These are phyloP conservation scores for Zoanthus solanderi DNA, from an alignment of 92 coral and sea anemone genomes.

Conservation along the genomic window DNA sequence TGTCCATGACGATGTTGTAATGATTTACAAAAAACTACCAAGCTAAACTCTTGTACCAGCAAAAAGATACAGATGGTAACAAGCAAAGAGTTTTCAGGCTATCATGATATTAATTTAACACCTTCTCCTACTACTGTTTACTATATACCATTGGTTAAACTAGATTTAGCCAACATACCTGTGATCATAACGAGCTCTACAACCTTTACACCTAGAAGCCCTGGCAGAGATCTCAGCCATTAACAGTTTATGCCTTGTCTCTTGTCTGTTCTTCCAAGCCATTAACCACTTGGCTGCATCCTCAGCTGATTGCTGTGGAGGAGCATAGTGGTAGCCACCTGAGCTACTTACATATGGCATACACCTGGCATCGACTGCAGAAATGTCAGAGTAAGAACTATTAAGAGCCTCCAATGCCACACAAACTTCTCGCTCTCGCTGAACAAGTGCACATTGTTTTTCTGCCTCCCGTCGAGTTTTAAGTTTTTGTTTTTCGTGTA, in stretches of 20 bases:
- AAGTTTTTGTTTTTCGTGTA: slow-evolving; percentile 75
- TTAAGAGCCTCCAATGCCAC: slow-evolving; percentile 77
- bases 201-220: slow-evolving; percentile 94
- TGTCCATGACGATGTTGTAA: too few relatives aligned
- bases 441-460: slow-evolving; percentile 90
- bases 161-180: slow-evolving; percentile 63
- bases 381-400: slow-evolving; percentile 91
- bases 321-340: slow-evolving; percentile 86
- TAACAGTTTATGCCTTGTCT: slow-evolving; percentile 83
- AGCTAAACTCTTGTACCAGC: too few relatives aligned
- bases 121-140: too few relatives aligned
- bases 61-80: too few relatives aligned
- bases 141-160: not conserved
- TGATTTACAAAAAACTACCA: too few relatives aligned
- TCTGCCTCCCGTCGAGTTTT: slow-evolving; percentile 92
- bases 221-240: slow-evolving; percentile 92
- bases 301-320: slow-evolving; percentile 90
- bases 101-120: too few relatives aligned
- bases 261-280: slow-evolving; percentile 97
- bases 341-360: slow-evolving; percentile 99
- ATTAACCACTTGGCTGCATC: slow-evolving; percentile 99
- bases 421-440: slow-evolving; percentile 86
- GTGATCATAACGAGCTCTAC: slow-evolving; percentile 96
- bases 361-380: slow-evolving; percentile 93
- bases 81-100: too few relatives aligned